Evolutionary conservation across 2,797 vertebrate species (phyloP).

Genomic region (Mormyrops boulengeri): DNA sequence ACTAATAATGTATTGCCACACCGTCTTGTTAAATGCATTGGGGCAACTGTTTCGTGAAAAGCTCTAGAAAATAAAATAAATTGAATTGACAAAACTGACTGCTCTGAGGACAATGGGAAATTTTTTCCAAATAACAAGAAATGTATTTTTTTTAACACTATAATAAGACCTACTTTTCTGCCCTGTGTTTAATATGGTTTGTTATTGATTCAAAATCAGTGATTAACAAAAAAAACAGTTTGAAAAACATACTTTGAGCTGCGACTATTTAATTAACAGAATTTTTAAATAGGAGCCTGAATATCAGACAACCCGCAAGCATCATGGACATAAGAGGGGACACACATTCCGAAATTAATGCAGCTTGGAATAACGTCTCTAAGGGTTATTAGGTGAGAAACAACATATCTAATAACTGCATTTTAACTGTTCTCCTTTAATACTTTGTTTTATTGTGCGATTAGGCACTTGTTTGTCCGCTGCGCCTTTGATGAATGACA

Average conservation of each 20-base stretch:
- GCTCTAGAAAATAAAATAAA: not conserved
- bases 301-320: not conserved
- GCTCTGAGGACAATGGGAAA: not conserved
- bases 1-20: not conserved
- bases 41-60: not conserved
- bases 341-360: not conserved
- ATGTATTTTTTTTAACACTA: not conserved
- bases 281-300: not conserved
- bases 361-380: not conserved
- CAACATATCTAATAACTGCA: not conserved
- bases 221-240: not conserved
- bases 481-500: conserved; percentile 41
- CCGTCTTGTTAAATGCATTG: not conserved
- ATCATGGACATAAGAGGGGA: not conserved
- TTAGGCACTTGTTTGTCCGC: not conserved
- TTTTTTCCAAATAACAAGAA: not conserved
- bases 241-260: not conserved
- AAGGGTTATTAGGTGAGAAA: not conserved
- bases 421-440: not conserved
- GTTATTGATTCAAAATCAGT: not conserved
- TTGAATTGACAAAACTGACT: not conserved
- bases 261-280: not conserved
- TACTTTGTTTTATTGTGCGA: not conserved
- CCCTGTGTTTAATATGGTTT: not conserved
- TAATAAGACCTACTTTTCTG: not conserved